Base-by-base conservation (phyloP, 2,888 invertebrate genomes). In the Toxonevra muliebris region DNA sequence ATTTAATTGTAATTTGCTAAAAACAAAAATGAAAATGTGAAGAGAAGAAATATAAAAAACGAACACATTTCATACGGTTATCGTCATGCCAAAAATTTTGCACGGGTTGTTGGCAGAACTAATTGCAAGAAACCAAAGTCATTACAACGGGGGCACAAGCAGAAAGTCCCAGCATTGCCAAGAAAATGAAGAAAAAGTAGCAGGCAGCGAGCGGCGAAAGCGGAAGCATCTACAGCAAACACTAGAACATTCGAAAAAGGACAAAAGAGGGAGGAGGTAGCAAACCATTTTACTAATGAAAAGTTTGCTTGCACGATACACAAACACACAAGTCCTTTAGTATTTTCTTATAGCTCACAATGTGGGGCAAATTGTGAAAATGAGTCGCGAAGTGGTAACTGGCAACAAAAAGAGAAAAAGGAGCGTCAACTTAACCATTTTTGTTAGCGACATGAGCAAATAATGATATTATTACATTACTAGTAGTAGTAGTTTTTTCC, bases 1-100 rank as follows among this genome's bases (percentile, higher is more conserved):
- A 52, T 65, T 65, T 58, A 65, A 65, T 61, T 61, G 48, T 61
- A 61, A 61, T 61, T 61, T 45, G 8, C 19, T n/a, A 48, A 48
- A 58, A 10, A 53, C 17, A 53, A 53, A 53, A 5, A 19, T 30
- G 30, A 53, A 53, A 52, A 30, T 30, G 30, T 30, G 7, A 30
- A 30, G 30, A 30, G 30, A 30, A 30, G 30, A 30, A 30, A 30
- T 2, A 30, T 4, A 30, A 30, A 30, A 17, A 52, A 52, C 15
- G 19, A 52, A 53, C 15, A 15, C 53, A 15, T 19, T 17, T 15
- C 50, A 50, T 19, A 53, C 17, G 20, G 11, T 53, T 53, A 53
- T 53, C 53, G 20, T 53, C 53, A 8, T 53, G 17, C 19, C 53
- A 53, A 19, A 19, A 13, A 19, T 53, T 7, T 20, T 53, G 19